phyloP scores from a whole-genome alignment of 1,140 invertebrate species.

The Sycobia sp. region DNA sequence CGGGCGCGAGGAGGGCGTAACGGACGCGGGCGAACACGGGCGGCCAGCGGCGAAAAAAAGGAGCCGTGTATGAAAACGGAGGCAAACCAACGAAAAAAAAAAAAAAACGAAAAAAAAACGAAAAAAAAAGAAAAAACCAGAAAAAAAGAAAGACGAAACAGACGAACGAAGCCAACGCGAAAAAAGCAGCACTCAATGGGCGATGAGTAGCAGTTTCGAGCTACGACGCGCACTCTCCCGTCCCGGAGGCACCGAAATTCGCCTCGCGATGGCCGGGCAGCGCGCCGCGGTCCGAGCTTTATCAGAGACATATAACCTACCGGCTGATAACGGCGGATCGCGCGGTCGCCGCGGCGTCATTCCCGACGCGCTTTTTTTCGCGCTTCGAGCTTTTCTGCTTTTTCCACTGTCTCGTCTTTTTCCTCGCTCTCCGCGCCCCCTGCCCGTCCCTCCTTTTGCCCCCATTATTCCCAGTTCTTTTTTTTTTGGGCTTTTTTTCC shows the following conservation, averaged over 20 bases:
- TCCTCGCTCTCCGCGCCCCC: background rate
- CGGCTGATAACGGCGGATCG: background rate
- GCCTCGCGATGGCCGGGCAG: constrained; percentile 1
- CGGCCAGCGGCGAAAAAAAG: background rate
- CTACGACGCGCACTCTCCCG: background rate
- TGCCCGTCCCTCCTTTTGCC: background rate
- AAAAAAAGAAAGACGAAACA: background rate
- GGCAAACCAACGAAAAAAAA: too few species aligned
- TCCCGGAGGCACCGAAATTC: constrained; percentile 3
- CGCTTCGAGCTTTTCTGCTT: background rate
- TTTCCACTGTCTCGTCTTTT: background rate
- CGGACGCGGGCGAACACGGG: constrained; percentile 17
- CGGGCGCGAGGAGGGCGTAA: background rate
- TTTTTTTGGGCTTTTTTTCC: background rate
- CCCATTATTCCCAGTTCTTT: constrained; percentile 2
- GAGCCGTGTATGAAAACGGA: background rate
- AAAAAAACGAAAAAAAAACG: too few species aligned
- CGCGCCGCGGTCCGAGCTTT: background rate
- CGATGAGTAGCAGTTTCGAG: constrained; percentile 19
- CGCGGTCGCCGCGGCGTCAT: background rate
- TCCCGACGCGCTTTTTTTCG: background rate
- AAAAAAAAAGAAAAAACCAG: too few species aligned
- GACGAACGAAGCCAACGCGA: background rate
- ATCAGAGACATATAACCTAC: constrained; percentile 23
- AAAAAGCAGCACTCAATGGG: constrained; percentile 16